Conservation (phyloP, 2,113 vertebrate species). For the Rostratula benghalensis region DNA sequence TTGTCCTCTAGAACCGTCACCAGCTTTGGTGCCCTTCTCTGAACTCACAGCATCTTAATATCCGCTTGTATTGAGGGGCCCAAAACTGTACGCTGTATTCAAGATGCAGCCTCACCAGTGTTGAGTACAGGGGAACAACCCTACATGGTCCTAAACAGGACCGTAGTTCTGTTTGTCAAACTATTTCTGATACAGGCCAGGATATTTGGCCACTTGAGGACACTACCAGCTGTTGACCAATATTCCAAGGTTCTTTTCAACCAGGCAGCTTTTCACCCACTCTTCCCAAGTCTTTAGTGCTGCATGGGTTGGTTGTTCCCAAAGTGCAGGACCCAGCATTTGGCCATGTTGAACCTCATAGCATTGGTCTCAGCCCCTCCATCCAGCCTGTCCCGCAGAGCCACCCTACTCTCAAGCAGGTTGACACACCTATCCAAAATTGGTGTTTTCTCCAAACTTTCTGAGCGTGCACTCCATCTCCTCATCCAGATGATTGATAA, state of each 20-base stretch:
- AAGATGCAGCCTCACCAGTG: no score
- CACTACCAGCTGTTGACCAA: neutral
- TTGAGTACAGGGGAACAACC: neutral
- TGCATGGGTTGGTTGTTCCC: neutral
- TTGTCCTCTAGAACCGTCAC: neutral
- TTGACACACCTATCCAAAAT: neutral
- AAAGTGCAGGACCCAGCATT: neutral
- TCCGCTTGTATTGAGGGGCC: neutral
- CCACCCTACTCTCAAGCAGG: neutral
- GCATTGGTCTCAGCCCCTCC: neutral
- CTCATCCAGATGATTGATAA: neutral
- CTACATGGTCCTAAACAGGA: no score
- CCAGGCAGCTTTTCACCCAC: neutral
- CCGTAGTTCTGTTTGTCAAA: neutral
- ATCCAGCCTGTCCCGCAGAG: neutral
- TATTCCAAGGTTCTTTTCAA: neutral
- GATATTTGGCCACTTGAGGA: neutral
- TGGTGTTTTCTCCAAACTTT: neutral
- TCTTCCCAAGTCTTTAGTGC: no score
- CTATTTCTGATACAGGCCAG: neutral
- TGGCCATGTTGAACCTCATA: neutral
- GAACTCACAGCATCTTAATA: neutral
- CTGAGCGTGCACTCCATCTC: neutral
- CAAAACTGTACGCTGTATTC: no score
- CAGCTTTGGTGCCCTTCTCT: neutral